phyloP scores from a whole-genome alignment of 2,888 invertebrate genomes.

The Uloborus plumipes region DNA sequence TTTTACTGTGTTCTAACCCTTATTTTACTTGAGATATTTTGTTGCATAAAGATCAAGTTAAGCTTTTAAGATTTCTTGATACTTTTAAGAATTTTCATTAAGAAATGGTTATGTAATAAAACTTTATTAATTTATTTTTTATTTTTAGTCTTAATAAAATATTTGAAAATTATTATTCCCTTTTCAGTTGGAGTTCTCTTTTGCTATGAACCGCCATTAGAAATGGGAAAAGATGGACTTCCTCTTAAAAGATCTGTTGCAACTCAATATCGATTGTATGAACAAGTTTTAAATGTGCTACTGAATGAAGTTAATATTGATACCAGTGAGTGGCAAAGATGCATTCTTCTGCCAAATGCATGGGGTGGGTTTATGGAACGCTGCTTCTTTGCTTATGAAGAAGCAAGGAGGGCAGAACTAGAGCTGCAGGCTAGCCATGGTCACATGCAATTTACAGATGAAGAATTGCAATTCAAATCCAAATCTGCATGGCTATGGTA shows the following conservation, averaged over 20 bases:
- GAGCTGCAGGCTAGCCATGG: constrained; percentile 45
- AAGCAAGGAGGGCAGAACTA: constrained; percentile 39
- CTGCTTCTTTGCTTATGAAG: constrained; percentile 46
- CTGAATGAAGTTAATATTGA: constrained; percentile 59
- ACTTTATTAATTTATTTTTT: neutral
- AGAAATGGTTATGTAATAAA: too few relatives aligned
- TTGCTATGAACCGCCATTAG: constrained; percentile 57
- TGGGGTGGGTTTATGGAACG: constrained; percentile 60
- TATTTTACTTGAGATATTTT: too few relatives aligned
- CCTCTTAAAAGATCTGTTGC: constrained; percentile 51
- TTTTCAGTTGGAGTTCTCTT: constrained; percentile 55
- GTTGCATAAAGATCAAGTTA: too few relatives aligned
- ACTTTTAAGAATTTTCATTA: neutral
- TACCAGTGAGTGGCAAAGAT: constrained; percentile 52
- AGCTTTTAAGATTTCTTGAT: too few relatives aligned
- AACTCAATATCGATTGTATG: constrained; percentile 40
- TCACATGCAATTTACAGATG: constrained; percentile 30
- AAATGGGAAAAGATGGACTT: constrained; percentile 54
- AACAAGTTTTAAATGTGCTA: constrained; percentile 43
- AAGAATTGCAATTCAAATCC: constrained; percentile 29
- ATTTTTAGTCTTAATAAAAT: neutral
- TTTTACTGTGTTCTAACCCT: too few relatives aligned
- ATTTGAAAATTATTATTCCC: neutral
- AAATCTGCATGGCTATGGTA: constrained; percentile 57
- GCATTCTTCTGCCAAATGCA: constrained; percentile 40